Conservation (phyloP, 2,888 invertebrate species). For the Globia sparganii region DNA sequence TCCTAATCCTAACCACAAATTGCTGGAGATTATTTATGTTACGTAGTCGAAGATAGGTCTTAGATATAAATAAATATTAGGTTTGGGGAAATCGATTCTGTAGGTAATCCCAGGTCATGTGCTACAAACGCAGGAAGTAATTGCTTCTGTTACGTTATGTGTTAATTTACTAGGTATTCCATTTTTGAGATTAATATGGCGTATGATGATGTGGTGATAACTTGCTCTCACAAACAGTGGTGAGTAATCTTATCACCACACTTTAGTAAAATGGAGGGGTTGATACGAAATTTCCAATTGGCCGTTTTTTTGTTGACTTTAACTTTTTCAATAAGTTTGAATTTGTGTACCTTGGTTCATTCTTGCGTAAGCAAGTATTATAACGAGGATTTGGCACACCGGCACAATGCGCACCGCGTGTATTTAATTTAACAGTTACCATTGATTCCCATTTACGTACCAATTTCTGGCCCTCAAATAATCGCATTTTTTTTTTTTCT, state of each 20-base stretch:
- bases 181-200: neutral
- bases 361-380: neutral
- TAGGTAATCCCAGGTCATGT: neutral
- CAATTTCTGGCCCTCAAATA: neutral
- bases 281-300: neutral
- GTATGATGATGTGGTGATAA: neutral
- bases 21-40: constrained; percentile 42
- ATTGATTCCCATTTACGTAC: neutral
- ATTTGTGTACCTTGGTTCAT: neutral
- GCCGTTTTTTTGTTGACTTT: neutral
- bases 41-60: constrained; percentile 21
- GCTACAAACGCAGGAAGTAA: neutral
- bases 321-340: neutral
- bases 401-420: neutral
- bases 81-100: constrained; percentile 11
- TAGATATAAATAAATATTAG: neutral
- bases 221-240: neutral
- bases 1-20: constrained; percentile 52
- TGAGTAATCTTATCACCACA: neutral
- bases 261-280: neutral
- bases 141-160: neutral
- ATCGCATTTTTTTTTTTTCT: constrained; percentile 17
- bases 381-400: neutral
- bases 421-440: neutral
- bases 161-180: neutral